Base-by-base conservation (phyloP, 2,113 vertebrate genomes). In the Dascyllus trimaculatus region DNA sequence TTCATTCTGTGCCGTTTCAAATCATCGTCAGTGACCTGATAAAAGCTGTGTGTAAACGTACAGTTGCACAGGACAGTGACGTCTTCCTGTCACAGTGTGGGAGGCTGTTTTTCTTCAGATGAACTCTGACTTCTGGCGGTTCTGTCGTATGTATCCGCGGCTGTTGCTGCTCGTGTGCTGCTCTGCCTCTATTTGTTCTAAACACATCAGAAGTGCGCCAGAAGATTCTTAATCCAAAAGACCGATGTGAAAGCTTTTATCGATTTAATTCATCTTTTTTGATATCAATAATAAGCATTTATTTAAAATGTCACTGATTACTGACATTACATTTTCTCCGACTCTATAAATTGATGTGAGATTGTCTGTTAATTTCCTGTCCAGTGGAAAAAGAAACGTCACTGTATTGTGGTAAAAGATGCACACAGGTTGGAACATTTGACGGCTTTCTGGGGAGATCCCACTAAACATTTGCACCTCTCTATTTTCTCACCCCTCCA, bases 401-500 rank as follows among this genome's bases (percentile, higher is more conserved):
- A 45, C 13, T n/a, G 35, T 25, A 24, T 59, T 11, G 26, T 72
- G 22, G 59, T 71, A 78, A 59, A 80, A 62, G 69, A 71, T 21
- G 35, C 9, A 24, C 26, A 25, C 35, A 14, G 25, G 51, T 69
- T 22, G 24, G 48, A 72, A 46, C 46, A 22, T 82, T 77, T 80
- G 43, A 86, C 79, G 66, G 43, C 62, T 86, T 78, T 68, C 72
- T 48, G 9, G 32, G 25, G 67, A 71, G 71, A 67, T 40, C n/a
- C 61, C 52, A 32, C 24, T 29, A 77, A 88, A 83, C 69, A 72
- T 64, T 61, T 74, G 52, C 26, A 24, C 25, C 40, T 26, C 61
- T 79, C 19, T 61, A 68, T 75, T 78, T 80, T 80, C 79, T 70
- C 75, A 68, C 38, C 43, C 62, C 48, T 65, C 52, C 70, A 80